Conservation (phyloP, 2,113 vertebrate genomes). For the Colossoma macropomum region DNA sequence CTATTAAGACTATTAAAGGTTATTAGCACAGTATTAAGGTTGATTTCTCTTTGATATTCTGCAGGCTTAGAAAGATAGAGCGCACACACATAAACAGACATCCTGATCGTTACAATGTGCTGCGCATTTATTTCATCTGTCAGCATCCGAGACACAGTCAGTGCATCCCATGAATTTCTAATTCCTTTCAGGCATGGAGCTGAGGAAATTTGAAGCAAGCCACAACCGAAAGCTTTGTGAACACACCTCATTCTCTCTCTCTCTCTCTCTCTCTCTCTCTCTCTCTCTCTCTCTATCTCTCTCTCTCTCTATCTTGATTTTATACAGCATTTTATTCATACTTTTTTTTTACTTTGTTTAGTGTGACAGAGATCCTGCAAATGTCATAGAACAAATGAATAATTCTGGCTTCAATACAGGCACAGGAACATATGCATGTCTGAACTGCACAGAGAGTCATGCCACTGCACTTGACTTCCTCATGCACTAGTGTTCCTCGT, state of each 20-base stretch:
- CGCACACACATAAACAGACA: conserved; percentile 38
- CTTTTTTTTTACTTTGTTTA: conserved; percentile 46
- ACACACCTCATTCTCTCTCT: not conserved
- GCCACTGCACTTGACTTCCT: not conserved
- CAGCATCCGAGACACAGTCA: conserved; percentile 49
- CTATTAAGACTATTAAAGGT: conserved; percentile 67
- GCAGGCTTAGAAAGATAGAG: conserved; percentile 37
- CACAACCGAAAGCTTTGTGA: not conserved
- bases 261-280: not conserved
- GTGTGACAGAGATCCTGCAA: conserved; percentile 48
- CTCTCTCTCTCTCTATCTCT: not conserved
- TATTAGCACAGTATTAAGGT: conserved; percentile 55
- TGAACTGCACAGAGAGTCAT: not conserved
- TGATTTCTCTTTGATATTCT: conserved; percentile 51
- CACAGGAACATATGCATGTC: not conserved
- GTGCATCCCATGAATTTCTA: conserved; percentile 59
- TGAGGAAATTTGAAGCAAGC: conserved; percentile 3
- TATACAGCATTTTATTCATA: not conserved
- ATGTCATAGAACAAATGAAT: conserved; percentile 58
- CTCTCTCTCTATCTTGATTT: not conserved
- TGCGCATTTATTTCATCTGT: conserved; percentile 63
- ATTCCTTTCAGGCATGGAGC: conserved; percentile 57
- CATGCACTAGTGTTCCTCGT: not conserved
- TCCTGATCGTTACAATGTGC: conserved; percentile 58
- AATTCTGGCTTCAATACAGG: conserved; percentile 46